phyloP scores from a whole-genome alignment of 35 echinoderm and acorn worm species.

The Amphiura filiformis region DNA sequence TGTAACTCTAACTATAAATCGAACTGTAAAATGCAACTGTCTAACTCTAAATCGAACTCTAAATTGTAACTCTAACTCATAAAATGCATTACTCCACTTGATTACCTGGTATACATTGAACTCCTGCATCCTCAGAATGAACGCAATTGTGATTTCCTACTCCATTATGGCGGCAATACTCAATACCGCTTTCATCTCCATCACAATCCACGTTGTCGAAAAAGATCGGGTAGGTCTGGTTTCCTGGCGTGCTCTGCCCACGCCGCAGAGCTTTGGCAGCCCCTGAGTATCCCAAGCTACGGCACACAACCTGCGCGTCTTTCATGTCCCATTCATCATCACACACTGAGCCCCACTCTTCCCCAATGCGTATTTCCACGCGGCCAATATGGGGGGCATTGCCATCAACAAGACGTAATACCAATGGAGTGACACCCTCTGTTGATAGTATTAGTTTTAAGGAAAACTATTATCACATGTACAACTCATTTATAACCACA shows the following conservation, averaged over 20 bases:
- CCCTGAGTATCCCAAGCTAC: not conserved
- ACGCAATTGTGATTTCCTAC: conserved; percentile 65
- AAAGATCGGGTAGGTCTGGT: conserved; percentile 34
- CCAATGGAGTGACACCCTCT: not conserved
- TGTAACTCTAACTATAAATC: no score
- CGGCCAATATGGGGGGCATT: not conserved
- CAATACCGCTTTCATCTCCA: conserved; percentile 54
- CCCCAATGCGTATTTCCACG: conserved; percentile 26
- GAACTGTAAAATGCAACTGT: no score
- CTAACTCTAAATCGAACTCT: no score
- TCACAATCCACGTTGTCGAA: conserved; percentile 65
- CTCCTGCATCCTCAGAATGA: conserved; percentile 67
- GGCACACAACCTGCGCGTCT: conserved; percentile 32
- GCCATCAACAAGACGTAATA: conserved; percentile 4
- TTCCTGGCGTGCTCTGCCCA: not conserved
- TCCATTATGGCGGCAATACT: conserved; percentile 58
- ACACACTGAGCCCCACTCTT: conserved; percentile 42
- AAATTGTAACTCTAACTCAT: no score
- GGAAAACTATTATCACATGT: not conserved
- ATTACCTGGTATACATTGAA: conserved; percentile 15
- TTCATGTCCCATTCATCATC: conserved; percentile 31
- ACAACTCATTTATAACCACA: not conserved
- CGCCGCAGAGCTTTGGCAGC: not conserved
- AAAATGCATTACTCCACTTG: no score
- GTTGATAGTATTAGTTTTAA: not conserved